Base-by-base conservation (phyloP, 2,888 invertebrate genomes). In the Phrixothrix hirtus region DNA sequence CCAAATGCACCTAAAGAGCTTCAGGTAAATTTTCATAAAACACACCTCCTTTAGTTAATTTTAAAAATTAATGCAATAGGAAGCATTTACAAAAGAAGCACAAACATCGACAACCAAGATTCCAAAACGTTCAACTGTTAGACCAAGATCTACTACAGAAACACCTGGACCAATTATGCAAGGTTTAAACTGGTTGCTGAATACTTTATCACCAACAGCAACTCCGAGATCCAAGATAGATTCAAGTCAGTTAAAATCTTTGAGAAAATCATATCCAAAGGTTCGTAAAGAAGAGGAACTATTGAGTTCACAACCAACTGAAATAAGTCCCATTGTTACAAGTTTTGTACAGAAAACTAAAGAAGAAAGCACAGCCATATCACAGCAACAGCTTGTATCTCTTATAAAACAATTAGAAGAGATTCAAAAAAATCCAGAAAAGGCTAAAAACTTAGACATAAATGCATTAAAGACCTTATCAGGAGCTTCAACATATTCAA, bases 1-100 rank as follows among this genome's bases (percentile, higher is more conserved):
- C 87, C 88, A 2, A 79, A 83, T n/a, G 85, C 85, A 54, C 85
- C 86, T 61, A 82, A 81, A 74, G 78, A 79, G 45, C 74, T 83
- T 51, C 77, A 80, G 70, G 83, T 83, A 74, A n/a, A n/a, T n/a
- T n/a, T n/a, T n/a, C n/a, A n/a, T n/a, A n/a, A n/a, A n/a, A n/a
- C n/a, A n/a, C n/a, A n/a, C n/a, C n/a, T n/a, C n/a, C n/a, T n/a
- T n/a, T n/a, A n/a, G n/a, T n/a, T n/a, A n/a, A n/a, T n/a, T n/a
- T n/a, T n/a, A n/a, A n/a, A n/a, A n/a, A n/a, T n/a, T n/a, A n/a
- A n/a, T n/a, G n/a, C n/a, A n/a, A 11, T 15, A 51, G 30, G 36
- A 36, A 11, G 34, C 32, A 4, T 38, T 31, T 34, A 42, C 35
- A 6, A 51, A 21, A 9, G 39, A 34, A 5, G 53, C 61, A n/a